These are phyloP conservation scores for Oscheius myriophilus DNA, from an alignment of 2,888 invertebrate species.

Conservation along the genomic window DNA sequence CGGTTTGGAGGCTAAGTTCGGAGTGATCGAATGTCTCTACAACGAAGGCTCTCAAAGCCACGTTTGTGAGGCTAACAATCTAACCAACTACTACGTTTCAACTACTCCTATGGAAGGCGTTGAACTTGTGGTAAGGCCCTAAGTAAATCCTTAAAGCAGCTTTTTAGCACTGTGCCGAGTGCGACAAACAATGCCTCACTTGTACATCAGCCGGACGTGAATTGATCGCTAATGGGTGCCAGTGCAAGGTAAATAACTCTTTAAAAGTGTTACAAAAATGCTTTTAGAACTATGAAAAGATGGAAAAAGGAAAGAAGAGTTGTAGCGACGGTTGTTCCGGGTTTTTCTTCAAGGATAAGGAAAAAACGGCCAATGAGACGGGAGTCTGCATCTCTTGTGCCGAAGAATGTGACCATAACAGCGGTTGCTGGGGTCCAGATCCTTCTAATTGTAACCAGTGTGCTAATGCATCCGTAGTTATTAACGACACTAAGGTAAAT, in stretches of 20 bases:
- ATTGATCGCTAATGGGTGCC: conserved; percentile 32
- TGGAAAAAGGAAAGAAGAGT: background rate
- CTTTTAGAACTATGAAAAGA: conserved; percentile 17
- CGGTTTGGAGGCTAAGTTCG: conserved; percentile 82
- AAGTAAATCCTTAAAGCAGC: background rate
- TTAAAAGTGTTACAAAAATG: background rate
- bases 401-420: conserved; percentile 53
- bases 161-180: conserved; percentile 49
- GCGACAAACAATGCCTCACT: conserved; percentile 41
- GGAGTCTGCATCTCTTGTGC: conserved; percentile 32
- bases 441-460: conserved; percentile 46
- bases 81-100: conserved; percentile 39
- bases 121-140: conserved; percentile 25
- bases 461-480: conserved; percentile 32
- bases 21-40: conserved; percentile 13
- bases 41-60: conserved; percentile 1
- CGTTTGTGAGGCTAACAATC: conserved; percentile 42
- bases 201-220: conserved; percentile 41
- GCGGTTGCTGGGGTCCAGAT: conserved; percentile 43
- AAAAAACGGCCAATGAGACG: background rate
- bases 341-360: background rate
- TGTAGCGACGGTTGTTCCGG: background rate
- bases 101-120: conserved; percentile 30
- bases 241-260: conserved; percentile 35
- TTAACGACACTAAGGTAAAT: conserved; percentile 29